Base-by-base conservation (phyloP, 2,113 vertebrate genomes). In the Heloderma charlesbogerti region DNA sequence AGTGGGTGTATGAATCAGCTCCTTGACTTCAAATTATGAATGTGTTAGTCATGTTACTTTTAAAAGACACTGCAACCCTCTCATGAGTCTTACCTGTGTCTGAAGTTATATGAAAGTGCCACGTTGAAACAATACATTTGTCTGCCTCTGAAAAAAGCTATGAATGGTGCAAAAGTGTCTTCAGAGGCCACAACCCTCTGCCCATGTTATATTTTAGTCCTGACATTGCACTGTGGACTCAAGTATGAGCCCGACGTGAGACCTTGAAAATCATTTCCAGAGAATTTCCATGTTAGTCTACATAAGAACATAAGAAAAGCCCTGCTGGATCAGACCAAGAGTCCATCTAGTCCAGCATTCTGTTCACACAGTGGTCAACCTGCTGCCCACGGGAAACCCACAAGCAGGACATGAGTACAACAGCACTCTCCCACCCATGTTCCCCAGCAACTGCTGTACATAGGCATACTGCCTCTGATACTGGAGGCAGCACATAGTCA, bases 1-100 rank as follows among this genome's bases (percentile, higher is more conserved):
- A 37, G 27, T 69, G 29, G 15, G 16, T 8, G 15, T 18, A 48
- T 31, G 63, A 45, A 84, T 27, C 60, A 84, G 40, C 3, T 12
- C 57, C 25, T 93, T 51, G 72, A 92, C 77, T 88, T 82, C 43
- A 83, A 12, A 1, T 91, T 71, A 20, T 2, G 69, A 51, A 63
- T n/a, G 31, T 67, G 27, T 3, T 27, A 6, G 3, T 1, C 51
- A 85, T 93, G 87, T 16, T 0, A 74, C 75, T 57, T 88, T 48
- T n/a, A 45, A 88, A 72, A 67, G 45, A 90, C 67, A 18, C 10
- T 81, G 91, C 86, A 86, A 84, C 9, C 66, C 60, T 45, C 40
- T 57, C 13, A 16, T 45, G 40, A 43, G 29, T 31, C 40, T 67
- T 45, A 2, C 20, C 57, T 7, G 10, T 84, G 43, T 48, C 45